Base-by-base conservation (phyloP, 2,888 invertebrate genomes). In the Drosophila kanekoi region DNA sequence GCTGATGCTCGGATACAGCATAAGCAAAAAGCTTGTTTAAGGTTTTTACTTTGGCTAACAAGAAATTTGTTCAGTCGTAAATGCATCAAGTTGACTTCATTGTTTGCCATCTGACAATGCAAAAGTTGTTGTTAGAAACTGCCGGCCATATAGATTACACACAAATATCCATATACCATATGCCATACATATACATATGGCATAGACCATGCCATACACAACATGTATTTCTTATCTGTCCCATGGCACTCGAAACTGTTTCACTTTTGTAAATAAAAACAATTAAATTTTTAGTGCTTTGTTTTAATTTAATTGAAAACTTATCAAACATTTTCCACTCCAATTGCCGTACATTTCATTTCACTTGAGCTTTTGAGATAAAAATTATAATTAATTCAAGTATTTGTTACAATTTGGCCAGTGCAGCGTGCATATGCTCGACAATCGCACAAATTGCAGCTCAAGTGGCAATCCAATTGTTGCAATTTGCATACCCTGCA, bases 291-390 rank as follows among this genome's bases (percentile, higher is more conserved):
- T 49, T 57, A 33, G 41, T 66, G 53, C 51, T 54, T 66, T 77
- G 65, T 77, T 47, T 45, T 45, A 54, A 51, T 57, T 84, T 72
- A 84, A 80, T 80, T 81, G 59, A 84, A 80, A 84, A 71, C 67
- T 80, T 80, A 84, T 84, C 78, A 78, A 75, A 62, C 66, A 68
- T 58, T 75, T 75, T 72, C 65, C 79, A 75, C 75, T 67, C 52
- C 41, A 37, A 53, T 47, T 52, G 72, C 53, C n/a, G 52, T 63
- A 57, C 43, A 48, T 32, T 56, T 37, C 40, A 28, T 38, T 60
- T 48, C 33, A 54, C 60, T 75, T 57, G 57, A 60, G 58, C 18
- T 47, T 48, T 45, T 13, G 8, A 51, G 48, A 77, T 74, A 66
- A 60, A 68, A 71, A 52, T 38, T 77, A 43, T 69, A 73, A 76